Base-by-base conservation (phyloP, 2,797 vertebrate genomes). In the Acestrorhynchus altus region DNA sequence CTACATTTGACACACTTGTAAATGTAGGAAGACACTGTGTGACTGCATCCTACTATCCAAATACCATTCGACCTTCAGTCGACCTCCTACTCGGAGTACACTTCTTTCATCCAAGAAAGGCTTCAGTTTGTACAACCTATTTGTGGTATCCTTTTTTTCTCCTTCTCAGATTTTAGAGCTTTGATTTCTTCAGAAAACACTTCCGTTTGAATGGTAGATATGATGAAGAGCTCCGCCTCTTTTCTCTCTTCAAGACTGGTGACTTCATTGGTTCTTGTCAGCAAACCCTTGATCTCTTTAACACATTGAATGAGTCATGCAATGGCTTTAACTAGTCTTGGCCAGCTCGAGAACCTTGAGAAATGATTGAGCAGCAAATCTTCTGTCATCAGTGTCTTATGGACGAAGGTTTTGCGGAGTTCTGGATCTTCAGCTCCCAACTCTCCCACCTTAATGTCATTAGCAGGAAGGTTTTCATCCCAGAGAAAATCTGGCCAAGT, bases 271-370 rank as follows among this genome's bases (percentile, higher is more conserved):
- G 40, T 51, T 8, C 46, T 52, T 52, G 24, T 9, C 35, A 51
- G 39, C 1, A 76, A 28, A 47, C 42, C 54, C 5, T 76, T 83
- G 0, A 20, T 7, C 3, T 42, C 1, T 20, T 24, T 78, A 22
- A 22, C 69, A 56, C 5, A 16, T 3, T 10, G 54, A 15, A 46
- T 84, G 1, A 81, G 75, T 77, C 79, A 64, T 2, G 83, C 69
- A 26, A 86, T 51, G 26, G 81, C 80, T 40, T 68, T 74, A 1
- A 86, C 51, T 2, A 26, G 26, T 74, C 73, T 85, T 3, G 1
- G 59, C 82, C 82, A 83, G 4, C 80, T 72, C 0, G 85, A 86
- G 8, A 84, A 86, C 73, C 65, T 85, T 0, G 63, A 2, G 0
- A 88, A 39, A 0, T 59, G 69, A 13, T 85, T 59, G 2, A 86